Percentiles rank a stretch among this genome's conserved stretches.
Conservation (phyloP, 2,888 invertebrate genomes). For the Troides aeacus region DNA sequence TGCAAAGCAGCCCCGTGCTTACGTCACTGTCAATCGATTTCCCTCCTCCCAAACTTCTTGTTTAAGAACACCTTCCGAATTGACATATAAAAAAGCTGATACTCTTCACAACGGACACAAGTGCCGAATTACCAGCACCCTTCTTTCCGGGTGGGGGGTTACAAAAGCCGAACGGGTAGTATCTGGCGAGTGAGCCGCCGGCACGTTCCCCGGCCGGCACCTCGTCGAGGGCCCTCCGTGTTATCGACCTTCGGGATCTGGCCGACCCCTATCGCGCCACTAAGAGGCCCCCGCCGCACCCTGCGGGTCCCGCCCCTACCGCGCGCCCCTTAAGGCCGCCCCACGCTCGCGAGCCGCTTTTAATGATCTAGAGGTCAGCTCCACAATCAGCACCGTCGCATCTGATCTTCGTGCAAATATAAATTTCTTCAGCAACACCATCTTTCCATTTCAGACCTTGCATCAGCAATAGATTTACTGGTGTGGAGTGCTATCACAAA, state of each 20-base stretch:
- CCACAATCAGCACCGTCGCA: conserved; percentile 1
- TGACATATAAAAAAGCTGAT: no score
- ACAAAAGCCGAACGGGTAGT: conserved; percentile 25
- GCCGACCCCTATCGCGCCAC: conserved; percentile 28
- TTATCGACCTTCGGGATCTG: conserved; percentile 31
- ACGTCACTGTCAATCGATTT: no score
- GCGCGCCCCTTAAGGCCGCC: conserved; percentile 13
- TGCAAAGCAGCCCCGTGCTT: no score
- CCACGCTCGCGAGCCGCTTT: conserved; percentile 26
- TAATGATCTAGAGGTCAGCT: conserved; percentile 26
- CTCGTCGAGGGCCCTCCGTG: conserved; percentile 26
- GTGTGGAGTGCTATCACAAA: no score
- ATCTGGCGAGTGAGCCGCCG: conserved; percentile 1
- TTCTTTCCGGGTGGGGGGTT: not conserved
- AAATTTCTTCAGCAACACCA: no score
- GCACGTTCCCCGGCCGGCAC: conserved; percentile 20
- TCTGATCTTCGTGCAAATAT: not conserved
- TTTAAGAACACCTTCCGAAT: no score
- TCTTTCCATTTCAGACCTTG: no score
- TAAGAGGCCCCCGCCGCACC: conserved; percentile 27
- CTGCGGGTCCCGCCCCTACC: conserved; percentile 12
- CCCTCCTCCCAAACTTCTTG: no score
- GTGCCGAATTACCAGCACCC: no score
- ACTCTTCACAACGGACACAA: no score
- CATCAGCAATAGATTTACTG: no score